Conservation (phyloP, 2,888 invertebrate species). For the Chydorus sphaericus region DNA sequence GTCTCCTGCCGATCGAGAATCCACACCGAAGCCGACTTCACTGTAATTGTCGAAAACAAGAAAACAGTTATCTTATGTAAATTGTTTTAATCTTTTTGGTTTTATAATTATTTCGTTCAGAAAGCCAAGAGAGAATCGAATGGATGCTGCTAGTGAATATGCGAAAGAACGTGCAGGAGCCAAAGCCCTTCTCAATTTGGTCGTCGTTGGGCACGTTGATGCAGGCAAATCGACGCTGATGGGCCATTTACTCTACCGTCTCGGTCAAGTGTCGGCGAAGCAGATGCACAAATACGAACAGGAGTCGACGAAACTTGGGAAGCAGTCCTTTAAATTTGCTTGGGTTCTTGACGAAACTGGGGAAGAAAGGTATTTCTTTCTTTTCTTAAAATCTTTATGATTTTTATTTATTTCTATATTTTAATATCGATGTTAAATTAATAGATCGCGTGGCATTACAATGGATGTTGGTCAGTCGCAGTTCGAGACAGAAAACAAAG, state of each 20-base stretch:
- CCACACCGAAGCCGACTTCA: background rate
- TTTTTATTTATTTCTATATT: background rate
- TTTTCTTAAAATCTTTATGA: background rate
- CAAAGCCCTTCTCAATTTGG: slow-evolving; percentile 78
- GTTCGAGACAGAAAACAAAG: slow-evolving; percentile 74
- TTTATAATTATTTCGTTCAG: background rate
- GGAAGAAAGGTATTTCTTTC: slow-evolving; percentile 57
- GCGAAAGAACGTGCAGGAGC: slow-evolving; percentile 56
- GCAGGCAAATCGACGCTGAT: slow-evolving; percentile 95
- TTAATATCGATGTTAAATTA: background rate
- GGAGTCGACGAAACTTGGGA: slow-evolving; percentile 91
- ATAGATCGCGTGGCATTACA: slow-evolving; percentile 81
- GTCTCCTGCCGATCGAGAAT: slow-evolving; percentile 38
- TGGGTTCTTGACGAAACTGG: slow-evolving; percentile 99
- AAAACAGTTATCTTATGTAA: background rate
- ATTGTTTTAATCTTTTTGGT: background rate
- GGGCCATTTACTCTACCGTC: slow-evolving; percentile 80
- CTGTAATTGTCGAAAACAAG: background rate
- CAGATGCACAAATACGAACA: slow-evolving; percentile 93
- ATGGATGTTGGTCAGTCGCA: slow-evolving; percentile 94
- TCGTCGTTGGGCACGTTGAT: slow-evolving; percentile 91
- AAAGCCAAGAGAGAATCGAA: slow-evolving; percentile 7
- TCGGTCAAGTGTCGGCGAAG: slow-evolving; percentile 74
- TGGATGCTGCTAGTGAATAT: slow-evolving; percentile 45
- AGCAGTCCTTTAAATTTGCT: slow-evolving; percentile 94